Evolutionary conservation across 1,140 invertebrate species (phyloP).

Genomic region (Eueides isabella): DNA sequence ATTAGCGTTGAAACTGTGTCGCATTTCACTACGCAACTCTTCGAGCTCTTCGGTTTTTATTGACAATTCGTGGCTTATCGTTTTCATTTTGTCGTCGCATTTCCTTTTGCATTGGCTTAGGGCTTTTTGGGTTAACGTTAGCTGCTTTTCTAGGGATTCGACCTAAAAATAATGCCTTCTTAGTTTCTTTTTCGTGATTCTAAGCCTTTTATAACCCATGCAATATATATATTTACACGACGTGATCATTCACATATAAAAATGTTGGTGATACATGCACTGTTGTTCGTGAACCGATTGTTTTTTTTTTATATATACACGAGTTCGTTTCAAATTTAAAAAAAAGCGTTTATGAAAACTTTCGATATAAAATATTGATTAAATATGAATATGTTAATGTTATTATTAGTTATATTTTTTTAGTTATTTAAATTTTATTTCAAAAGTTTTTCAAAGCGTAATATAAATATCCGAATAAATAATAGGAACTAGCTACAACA

Average conservation of each 20-base stretch:
- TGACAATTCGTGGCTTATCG: constrained; percentile 75
- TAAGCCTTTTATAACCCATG: constrained; percentile 47
- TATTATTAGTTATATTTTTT: background rate
- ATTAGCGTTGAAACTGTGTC: constrained; percentile 68
- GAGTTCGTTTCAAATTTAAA: constrained; percentile 1
- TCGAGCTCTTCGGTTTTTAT: constrained; percentile 80
- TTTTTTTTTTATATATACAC: constrained; percentile 2
- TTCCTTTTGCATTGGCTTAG: constrained; percentile 75
- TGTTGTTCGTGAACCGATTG: constrained; percentile 48
- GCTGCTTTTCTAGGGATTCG: constrained; percentile 81
- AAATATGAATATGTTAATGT: background rate
- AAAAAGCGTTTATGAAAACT: constrained; percentile 21
- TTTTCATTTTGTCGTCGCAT: constrained; percentile 77
- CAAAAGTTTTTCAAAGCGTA: background rate
- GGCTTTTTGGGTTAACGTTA: constrained; percentile 73
- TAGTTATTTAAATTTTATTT: background rate
- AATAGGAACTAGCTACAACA: background rate
- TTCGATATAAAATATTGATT: constrained; percentile 37
- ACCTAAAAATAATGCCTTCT: constrained; percentile 79
- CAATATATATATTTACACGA: constrained; percentile 58
- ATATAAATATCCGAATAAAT: background rate
- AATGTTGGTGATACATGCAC: constrained; percentile 55
- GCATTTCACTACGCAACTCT: constrained; percentile 73
- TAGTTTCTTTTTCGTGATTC: constrained; percentile 54
- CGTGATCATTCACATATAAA: constrained; percentile 33